Base-by-base conservation (phyloP, 2,888 invertebrate genomes). In the Syrista parreyssii region DNA sequence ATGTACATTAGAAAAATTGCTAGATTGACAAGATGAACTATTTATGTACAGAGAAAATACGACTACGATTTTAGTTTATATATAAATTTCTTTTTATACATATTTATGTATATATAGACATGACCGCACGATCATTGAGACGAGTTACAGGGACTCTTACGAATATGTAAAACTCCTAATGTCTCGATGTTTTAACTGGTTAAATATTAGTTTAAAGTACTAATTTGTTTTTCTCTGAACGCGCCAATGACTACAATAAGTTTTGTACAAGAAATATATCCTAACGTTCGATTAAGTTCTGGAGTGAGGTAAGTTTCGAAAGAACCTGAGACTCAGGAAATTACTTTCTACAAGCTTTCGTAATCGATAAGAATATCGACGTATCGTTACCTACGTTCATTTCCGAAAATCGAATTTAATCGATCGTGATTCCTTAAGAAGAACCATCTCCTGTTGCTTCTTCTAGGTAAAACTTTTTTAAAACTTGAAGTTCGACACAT, bases 81-180 rank as follows among this genome's bases (percentile, higher is more conserved):
- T 71, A 71, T 71, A 71, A 71, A 31, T 71, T 71, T 32, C 12
- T 71, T 30, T 71, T 71, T 71, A 71, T 32, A 71, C 55, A 55
- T 55, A 55, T 55, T 55, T 55, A 55, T 55, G 55, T 55, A 55
- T 55, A 55, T 71, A 32, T 71, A 30, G 12, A 71, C 31, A 32
- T 11, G 31, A 32, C 31, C 31, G 71, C 6, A 31, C 31, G 55
- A 71, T 71, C 71, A 32, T 71, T 31, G 71, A 71, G 55, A 71
- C 71, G 32, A 71, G 15, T 32, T 32, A 71, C 71, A 32, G 71
- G 71, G 32, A 71, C 71, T 32, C 31, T 11, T 71, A 32, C 31
- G 12, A 71, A 31, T 31, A 30, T 6, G 15, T 71, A 71, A 71
- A 71, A 71, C 32, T 71, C 31, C 31, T 32, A 71, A 31, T 71